phyloP scores from a whole-genome alignment of 2,888 invertebrate species.

The Scaptomyza flava region DNA sequence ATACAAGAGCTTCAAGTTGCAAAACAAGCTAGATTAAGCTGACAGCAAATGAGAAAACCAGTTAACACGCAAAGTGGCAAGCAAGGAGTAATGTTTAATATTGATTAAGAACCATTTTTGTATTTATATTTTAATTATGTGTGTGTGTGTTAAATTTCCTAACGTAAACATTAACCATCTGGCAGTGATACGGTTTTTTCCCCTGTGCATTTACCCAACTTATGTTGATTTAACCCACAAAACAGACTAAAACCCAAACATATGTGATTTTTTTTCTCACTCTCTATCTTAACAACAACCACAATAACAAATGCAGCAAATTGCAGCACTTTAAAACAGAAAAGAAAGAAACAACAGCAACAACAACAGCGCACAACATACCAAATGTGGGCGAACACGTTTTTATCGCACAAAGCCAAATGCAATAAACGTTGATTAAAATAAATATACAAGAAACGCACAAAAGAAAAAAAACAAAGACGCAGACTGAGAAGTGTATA shows the following conservation, averaged over 20 bases:
- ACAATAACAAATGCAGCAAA: conserved; percentile 53
- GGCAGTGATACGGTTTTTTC: conserved; percentile 27
- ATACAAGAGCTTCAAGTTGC: conserved; percentile 25
- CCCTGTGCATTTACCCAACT: conserved; percentile 58
- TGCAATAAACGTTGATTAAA: conserved; percentile 78
- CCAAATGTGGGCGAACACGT: conserved; percentile 81
- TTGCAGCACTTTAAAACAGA: conserved; percentile 55
- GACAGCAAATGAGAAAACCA: conserved; percentile 31
- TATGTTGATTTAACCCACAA: conserved; percentile 73
- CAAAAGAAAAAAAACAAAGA: conserved; percentile 38
- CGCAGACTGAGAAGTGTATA: conserved; percentile 17
- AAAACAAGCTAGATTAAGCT: conserved; percentile 37
- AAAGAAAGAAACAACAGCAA: conserved; percentile 3
- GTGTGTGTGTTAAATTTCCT: too few species aligned
- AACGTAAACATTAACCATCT: neutral
- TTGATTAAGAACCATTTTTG: too few species aligned
- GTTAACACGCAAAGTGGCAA: conserved; percentile 30
- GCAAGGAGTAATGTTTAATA: conserved; percentile 1
- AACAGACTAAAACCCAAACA: conserved; percentile 61
- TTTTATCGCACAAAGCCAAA: conserved; percentile 76
- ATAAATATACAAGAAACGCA: conserved; percentile 56
- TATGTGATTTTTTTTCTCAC: conserved; percentile 51
- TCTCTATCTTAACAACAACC: conserved; percentile 10
- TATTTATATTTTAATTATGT: too few species aligned
- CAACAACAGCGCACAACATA: conserved; percentile 26